phyloP scores from a whole-genome alignment of 2,888 invertebrate genomes.

The Lycophotia porphyrea region DNA sequence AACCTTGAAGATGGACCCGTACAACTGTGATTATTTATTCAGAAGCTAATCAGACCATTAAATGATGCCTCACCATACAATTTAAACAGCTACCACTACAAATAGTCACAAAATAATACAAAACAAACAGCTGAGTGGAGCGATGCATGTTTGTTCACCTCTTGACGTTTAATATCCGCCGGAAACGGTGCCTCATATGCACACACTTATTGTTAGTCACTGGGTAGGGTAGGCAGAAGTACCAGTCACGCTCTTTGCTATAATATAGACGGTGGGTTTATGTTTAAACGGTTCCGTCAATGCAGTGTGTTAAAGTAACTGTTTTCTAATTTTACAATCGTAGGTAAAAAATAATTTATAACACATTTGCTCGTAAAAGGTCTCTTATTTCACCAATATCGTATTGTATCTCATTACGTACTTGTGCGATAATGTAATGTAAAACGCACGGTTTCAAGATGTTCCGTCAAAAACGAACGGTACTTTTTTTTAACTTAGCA shows the following conservation, averaged over 20 bases:
- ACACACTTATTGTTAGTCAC: constrained; percentile 56
- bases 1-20: neutral
- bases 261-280: too few relatives aligned
- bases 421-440: too few relatives aligned
- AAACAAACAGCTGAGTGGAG: constrained; percentile 50
- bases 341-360: too few relatives aligned
- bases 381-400: too few relatives aligned
- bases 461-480: too few relatives aligned
- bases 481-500: too few relatives aligned
- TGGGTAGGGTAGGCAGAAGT: constrained; percentile 37
- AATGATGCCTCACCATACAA: neutral
- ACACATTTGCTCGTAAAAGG: too few relatives aligned
- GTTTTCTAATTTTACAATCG: too few relatives aligned
- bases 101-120: constrained; percentile 42
- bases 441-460: too few relatives aligned
- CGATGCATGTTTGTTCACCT: constrained; percentile 59
- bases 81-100: constrained; percentile 22
- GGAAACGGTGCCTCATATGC: constrained; percentile 54
- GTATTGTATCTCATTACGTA: too few relatives aligned
- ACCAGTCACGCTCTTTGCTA: neutral
- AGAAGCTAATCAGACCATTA: constrained; percentile 2
- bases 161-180: constrained; percentile 69
- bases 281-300: too few relatives aligned
- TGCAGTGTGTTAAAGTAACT: too few relatives aligned
- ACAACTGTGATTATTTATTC: neutral